Evolutionary conservation across 1,140 invertebrate genomes (phyloP).

Genomic region (Drosophila miranda): DNA sequence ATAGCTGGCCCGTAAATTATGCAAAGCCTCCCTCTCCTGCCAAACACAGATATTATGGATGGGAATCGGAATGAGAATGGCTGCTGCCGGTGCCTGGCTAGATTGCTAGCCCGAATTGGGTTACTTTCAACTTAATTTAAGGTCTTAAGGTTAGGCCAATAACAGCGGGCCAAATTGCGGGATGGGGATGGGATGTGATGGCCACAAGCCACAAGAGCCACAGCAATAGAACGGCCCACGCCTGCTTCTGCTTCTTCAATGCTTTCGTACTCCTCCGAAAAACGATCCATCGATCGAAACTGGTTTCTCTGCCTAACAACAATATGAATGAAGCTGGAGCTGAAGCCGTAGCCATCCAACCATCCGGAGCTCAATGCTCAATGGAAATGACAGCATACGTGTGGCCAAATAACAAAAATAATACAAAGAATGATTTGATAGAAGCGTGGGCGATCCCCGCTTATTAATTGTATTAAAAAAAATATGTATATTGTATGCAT

Average conservation of each 20-base stretch:
- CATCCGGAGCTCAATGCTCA: constrained; percentile 40
- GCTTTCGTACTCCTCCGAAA: constrained; percentile 8
- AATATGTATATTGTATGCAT: constrained; percentile 33
- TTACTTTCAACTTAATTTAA: constrained; percentile 70
- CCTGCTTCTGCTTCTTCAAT: constrained; percentile 46
- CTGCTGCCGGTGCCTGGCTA: constrained; percentile 35
- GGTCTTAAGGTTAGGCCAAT: constrained; percentile 68
- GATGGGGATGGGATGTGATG: constrained; percentile 10
- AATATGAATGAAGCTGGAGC: constrained; percentile 42
- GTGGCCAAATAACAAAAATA: constrained; percentile 51
- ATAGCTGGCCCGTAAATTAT: constrained; percentile 56
- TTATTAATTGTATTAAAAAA: constrained; percentile 56
- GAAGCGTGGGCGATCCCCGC: constrained; percentile 51
- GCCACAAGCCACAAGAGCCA: constrained; percentile 45
- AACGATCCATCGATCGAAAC: constrained; percentile 32
- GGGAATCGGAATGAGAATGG: constrained; percentile 34
- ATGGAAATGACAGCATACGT: constrained; percentile 74
- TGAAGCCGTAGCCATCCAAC: background rate
- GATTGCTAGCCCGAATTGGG: constrained; percentile 51
- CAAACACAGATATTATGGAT: constrained; percentile 37
- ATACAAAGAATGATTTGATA: constrained; percentile 38
- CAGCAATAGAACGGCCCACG: constrained; percentile 59
- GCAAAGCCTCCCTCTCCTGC: constrained; percentile 42
- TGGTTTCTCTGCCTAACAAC: constrained; percentile 47
- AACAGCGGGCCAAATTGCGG: constrained; percentile 53